Evolutionary conservation across 1,140 invertebrate genomes (phyloP).

Genomic region (Episyrphus balteatus): DNA sequence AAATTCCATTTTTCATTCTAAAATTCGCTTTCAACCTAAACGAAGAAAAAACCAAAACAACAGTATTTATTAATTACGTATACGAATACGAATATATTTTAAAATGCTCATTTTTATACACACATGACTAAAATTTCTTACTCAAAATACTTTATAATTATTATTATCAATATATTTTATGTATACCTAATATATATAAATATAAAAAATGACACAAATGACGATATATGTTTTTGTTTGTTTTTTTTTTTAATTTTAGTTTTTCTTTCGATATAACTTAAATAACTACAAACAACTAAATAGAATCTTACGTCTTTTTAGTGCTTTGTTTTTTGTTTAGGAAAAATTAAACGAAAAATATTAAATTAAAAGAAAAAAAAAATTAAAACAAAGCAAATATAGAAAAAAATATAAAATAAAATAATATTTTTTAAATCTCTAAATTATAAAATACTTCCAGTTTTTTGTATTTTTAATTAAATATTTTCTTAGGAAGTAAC

Average conservation of each 20-base stretch:
- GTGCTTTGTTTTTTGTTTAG: constrained; percentile 7
- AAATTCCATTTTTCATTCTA: no score
- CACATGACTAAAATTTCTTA: no score
- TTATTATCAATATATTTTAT: no score
- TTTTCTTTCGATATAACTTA: constrained; percentile 23
- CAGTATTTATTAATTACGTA: no score
- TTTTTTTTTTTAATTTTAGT: constrained; percentile 1
- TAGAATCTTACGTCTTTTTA: not conserved
- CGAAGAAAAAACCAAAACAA: no score
- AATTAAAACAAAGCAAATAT: constrained; percentile 28
- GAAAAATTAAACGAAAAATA: constrained; percentile 17
- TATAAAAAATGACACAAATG: not conserved
- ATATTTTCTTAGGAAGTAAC: constrained; percentile 6
- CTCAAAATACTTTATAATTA: no score
- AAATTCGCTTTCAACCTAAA: no score
- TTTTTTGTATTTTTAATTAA: constrained; percentile 11
- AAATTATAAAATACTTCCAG: constrained; percentile 13
- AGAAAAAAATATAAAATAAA: constrained; percentile 7
- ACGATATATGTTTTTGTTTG: constrained; percentile 11
- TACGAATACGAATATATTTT: no score
- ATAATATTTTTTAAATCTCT: not conserved
- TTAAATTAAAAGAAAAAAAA: constrained; percentile 9
- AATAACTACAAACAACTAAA: constrained; percentile 19
- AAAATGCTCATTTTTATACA: no score
- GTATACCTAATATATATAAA: no score